These are phyloP conservation scores for Suncus etruscus DNA, from an alignment of 2,113 vertebrate species.

Conservation along the genomic window DNA sequence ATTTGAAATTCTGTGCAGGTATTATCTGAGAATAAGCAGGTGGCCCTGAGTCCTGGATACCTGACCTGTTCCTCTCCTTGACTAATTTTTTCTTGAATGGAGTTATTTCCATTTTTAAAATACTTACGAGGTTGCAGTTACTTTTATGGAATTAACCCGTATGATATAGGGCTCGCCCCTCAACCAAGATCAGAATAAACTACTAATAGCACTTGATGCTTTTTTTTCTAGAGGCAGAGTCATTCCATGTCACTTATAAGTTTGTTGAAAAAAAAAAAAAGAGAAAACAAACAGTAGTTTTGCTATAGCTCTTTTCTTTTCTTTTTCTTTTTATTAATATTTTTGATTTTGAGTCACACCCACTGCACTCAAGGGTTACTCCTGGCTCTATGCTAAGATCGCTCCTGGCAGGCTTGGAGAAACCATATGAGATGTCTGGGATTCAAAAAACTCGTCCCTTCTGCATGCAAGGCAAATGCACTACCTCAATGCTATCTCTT, in stretches of 20 bases:
- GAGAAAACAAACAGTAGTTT: neutral
- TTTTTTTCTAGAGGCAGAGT: conserved; percentile 43
- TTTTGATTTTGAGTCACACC: too few relatives aligned
- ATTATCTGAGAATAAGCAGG: conserved; percentile 85
- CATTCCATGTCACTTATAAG: neutral
- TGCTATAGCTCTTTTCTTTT: conserved; percentile 10
- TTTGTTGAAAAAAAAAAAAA: conserved; percentile 48
- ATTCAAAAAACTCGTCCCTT: too few relatives aligned
- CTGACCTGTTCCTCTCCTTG: conserved; percentile 85
- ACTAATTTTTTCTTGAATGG: conserved; percentile 78
- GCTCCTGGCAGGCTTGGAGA: too few relatives aligned
- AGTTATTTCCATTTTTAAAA: conserved; percentile 65
- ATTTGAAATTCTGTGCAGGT: conserved; percentile 83
- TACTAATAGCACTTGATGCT: conserved; percentile 39
- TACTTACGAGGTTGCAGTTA: neutral
- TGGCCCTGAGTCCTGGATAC: conserved; percentile 81
- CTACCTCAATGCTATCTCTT: too few relatives aligned
- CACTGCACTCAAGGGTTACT: too few relatives aligned
- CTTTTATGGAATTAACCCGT: neutral
- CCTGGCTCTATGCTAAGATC: too few relatives aligned
- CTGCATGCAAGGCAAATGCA: too few relatives aligned
- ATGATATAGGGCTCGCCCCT: neutral
- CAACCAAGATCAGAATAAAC: conserved; percentile 11
- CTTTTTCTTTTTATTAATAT: neutral
- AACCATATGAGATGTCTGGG: too few relatives aligned